Conservation (phyloP, 2,113 vertebrate species). For the Cebidichthys violaceus region DNA sequence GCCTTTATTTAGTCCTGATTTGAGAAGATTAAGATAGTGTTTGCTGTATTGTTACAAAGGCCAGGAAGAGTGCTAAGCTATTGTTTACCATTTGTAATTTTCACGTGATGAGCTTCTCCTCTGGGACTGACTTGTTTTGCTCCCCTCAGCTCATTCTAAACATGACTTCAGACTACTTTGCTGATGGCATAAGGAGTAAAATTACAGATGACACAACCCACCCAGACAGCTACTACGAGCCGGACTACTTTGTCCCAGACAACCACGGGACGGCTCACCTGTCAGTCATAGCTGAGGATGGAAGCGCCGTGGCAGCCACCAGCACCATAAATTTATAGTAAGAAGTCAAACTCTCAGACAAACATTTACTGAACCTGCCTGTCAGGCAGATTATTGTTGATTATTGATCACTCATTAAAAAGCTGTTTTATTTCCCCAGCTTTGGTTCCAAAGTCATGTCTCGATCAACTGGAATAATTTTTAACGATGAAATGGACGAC, state of each 20-base stretch:
- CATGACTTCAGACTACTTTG: conserved; percentile 94
- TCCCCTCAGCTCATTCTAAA: conserved; percentile 89
- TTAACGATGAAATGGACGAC: conserved; percentile 97
- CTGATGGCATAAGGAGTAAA: conserved; percentile 86
- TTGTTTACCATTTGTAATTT: not conserved
- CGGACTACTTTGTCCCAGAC: conserved; percentile 87
- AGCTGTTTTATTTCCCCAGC: conserved; percentile 73
- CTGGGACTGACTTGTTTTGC: conserved; percentile 41
- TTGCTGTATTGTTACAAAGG: not conserved
- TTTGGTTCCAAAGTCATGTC: conserved; percentile 95
- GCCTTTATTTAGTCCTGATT: not conserved
- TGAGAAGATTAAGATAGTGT: not conserved
- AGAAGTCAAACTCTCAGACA: conserved; percentile 50
- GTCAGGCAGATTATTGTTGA: not conserved
- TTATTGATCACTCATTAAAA: not conserved
- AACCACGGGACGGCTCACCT: conserved; percentile 92
- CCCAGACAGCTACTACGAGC: conserved; percentile 89
- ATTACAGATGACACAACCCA: conserved; percentile 93
- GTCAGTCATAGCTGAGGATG: conserved; percentile 93
- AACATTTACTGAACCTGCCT: not conserved
- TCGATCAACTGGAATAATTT: conserved; percentile 90
- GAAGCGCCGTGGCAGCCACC: conserved; percentile 95
- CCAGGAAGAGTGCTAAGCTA: not conserved
- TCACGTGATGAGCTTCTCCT: not conserved
- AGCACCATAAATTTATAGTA: conserved; percentile 98